These are phyloP conservation scores for Drosophila mojavensis DNA, from an alignment of 1,140 invertebrate genomes.

Conservation along the genomic window DNA sequence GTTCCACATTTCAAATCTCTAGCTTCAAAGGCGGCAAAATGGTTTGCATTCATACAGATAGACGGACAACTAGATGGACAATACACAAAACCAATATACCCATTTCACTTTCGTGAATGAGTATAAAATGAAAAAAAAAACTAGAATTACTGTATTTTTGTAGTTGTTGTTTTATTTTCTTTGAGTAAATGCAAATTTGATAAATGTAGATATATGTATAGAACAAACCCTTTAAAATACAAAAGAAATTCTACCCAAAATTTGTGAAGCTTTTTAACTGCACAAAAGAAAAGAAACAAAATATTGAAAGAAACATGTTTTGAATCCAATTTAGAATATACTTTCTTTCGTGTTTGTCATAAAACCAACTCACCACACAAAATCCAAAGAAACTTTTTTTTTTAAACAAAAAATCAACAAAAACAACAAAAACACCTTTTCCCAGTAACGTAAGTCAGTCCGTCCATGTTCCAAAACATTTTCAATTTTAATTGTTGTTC, in stretches of 20 bases:
- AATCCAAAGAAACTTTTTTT: conserved; percentile 49
- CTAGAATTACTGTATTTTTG: conserved; percentile 10
- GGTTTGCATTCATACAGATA: no score
- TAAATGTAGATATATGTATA: conserved; percentile 10
- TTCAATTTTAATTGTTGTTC: conserved; percentile 33
- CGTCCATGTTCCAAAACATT: conserved; percentile 22
- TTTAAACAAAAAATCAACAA: conserved; percentile 3
- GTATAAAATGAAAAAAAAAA: background rate
- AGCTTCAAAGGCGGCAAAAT: no score
- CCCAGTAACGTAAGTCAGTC: conserved; percentile 37
- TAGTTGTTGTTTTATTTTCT: conserved; percentile 9
- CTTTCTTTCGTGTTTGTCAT: background rate
- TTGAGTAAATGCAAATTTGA: no score
- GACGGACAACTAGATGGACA: no score
- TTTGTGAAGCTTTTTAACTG: conserved; percentile 51
- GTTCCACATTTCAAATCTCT: no score
- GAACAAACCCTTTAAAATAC: background rate
- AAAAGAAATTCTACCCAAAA: background rate
- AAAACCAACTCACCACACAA: conserved; percentile 79
- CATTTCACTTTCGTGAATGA: no score
- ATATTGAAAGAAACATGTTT: background rate
- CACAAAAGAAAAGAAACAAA: conserved; percentile 22
- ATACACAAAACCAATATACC: no score
- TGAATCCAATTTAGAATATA: conserved; percentile 4
- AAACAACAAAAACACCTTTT: background rate